Percentiles rank a stretch among this genome's conserved stretches.
phyloP scores from a whole-genome alignment of 2,113 vertebrate species.

The Albula glossodonta region DNA sequence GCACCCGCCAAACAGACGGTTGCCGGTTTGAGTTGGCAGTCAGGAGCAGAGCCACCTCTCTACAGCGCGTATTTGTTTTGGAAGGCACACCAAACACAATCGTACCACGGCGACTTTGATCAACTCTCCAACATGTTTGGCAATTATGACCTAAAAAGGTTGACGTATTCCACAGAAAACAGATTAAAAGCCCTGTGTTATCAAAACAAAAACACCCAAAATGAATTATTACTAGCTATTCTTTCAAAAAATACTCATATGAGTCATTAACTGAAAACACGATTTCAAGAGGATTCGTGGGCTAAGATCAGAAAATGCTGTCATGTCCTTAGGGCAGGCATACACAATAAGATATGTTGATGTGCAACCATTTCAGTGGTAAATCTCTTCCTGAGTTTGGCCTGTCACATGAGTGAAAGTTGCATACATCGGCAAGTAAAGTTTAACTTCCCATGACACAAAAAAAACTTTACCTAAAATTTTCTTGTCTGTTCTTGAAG shows the following conservation, averaged over 20 bases:
- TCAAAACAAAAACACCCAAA: not conserved
- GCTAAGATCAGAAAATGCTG: not conserved
- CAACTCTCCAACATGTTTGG: not conserved
- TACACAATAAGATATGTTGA: not conserved
- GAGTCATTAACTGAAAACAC: not conserved
- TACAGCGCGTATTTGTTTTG: conserved; percentile 7
- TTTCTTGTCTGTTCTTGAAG: not conserved
- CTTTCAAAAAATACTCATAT: not conserved
- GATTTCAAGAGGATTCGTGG: not conserved
- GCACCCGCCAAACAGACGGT: not conserved
- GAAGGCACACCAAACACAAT: not conserved
- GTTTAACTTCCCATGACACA: not conserved
- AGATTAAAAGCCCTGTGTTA: not conserved
- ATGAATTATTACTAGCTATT: not conserved
- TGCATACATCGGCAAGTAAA: conserved; percentile 19
- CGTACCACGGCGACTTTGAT: not conserved
- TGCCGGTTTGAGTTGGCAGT: not conserved
- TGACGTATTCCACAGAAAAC: not conserved
- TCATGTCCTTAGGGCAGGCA: not conserved
- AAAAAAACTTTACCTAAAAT: not conserved
- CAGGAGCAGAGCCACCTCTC: not conserved
- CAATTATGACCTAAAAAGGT: not conserved
- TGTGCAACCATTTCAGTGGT: not conserved
- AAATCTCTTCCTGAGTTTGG: not conserved
- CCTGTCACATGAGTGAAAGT: conserved; percentile 6